These are phyloP conservation scores for Brachypterus glaber DNA, from an alignment of 2,888 invertebrate species.

Conservation along the genomic window DNA sequence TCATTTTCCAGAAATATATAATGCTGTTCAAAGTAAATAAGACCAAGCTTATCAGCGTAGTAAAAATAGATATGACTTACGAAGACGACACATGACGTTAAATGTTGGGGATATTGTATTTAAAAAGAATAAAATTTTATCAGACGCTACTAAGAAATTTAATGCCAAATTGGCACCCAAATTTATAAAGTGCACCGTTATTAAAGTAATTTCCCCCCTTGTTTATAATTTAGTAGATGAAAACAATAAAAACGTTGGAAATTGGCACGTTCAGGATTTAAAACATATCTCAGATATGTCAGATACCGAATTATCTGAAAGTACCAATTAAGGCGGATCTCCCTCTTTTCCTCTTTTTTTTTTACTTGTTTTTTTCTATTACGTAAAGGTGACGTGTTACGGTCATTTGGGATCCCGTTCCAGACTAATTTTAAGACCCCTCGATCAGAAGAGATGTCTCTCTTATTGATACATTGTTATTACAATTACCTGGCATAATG, in stretches of 20 bases:
- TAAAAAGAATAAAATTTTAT: slow-evolving; percentile 10
- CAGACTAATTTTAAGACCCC: too few species aligned
- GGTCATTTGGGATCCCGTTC: too few species aligned
- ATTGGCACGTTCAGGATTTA: slow-evolving; percentile 11
- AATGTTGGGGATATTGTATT: slow-evolving; percentile 9
- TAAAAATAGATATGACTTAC: slow-evolving; percentile 5
- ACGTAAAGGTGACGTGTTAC: too few species aligned
- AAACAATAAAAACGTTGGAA: slow-evolving; percentile 8
- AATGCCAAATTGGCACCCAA: slow-evolving; percentile 11
- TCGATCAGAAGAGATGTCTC: too few species aligned
- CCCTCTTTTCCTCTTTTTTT: too few species aligned
- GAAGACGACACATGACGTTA: slow-evolving; percentile 1
- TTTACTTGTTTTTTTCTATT: too few species aligned
- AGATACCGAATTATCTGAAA: too few species aligned
- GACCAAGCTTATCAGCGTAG: slow-evolving; percentile 5
- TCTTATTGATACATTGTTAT: too few species aligned
- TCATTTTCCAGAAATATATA: slow-evolving; percentile 4
- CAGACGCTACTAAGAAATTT: slow-evolving; percentile 7
- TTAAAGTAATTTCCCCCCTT: slow-evolving; percentile 10
- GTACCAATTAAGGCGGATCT: too few species aligned
- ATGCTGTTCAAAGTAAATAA: slow-evolving; percentile 4
- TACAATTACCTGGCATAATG: too few species aligned
- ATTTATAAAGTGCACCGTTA: slow-evolving; percentile 9
- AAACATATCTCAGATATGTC: too few species aligned
- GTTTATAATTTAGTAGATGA: slow-evolving; percentile 7